phyloP scores from a whole-genome alignment of 2,888 invertebrate genomes.

The Tethea ocularis region DNA sequence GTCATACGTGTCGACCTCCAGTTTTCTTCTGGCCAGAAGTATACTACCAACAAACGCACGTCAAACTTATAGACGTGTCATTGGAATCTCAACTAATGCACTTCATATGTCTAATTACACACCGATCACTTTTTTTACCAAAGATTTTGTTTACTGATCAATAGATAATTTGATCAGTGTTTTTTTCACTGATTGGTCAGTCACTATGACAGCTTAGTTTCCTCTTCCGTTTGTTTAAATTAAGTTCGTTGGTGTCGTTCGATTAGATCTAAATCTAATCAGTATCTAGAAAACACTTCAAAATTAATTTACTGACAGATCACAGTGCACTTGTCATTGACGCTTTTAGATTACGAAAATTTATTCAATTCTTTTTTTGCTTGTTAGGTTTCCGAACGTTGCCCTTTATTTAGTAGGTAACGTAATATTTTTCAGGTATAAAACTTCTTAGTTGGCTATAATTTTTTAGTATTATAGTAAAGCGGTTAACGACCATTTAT shows the following conservation, averaged over 20 bases:
- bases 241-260: constrained; percentile 31
- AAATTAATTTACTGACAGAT: neutral
- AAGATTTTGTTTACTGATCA: constrained; percentile 15
- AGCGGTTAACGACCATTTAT: neutral
- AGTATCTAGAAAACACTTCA: neutral
- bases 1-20: constrained; percentile 81
- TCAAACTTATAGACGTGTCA: constrained; percentile 45
- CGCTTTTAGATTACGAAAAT: neutral
- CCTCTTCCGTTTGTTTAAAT: constrained; percentile 36
- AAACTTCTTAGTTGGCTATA: neutral
- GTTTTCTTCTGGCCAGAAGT: constrained; percentile 57
- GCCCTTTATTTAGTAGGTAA: neutral
- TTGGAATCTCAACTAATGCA: constrained; percentile 35
- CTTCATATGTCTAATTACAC: constrained; percentile 9
- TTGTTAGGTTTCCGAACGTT: neutral
- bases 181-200: constrained; percentile 28
- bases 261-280: neutral
- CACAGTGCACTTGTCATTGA: neutral
- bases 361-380: neutral
- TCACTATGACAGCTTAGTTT: constrained; percentile 32
- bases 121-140: neutral
- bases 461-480: neutral
- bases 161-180: constrained; percentile 22
- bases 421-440: neutral
- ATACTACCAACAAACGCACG: constrained; percentile 37